Evolutionary conservation across 2,888 invertebrate genomes (phyloP), one percentile per base, ranked within the genome.

Genomic region (Panzeria rudis): DNA sequence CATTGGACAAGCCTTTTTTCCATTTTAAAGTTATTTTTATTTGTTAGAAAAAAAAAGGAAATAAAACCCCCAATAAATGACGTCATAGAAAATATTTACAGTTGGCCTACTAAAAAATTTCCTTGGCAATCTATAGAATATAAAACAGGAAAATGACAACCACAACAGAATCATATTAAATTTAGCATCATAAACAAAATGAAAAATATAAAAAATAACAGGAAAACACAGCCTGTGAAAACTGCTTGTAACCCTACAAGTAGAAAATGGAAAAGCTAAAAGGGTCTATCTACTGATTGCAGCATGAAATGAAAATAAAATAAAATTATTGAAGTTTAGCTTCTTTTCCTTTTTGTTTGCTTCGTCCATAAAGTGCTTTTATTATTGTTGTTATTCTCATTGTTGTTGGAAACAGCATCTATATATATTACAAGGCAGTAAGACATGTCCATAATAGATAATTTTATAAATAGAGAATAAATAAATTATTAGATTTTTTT

Each of bases 251-350:
- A 3, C 2, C n/a, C 0, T 7, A n/a, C 35, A 68, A 68, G 17
- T 29, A 47, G 17, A 32, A 66, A 68, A 32, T 29, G 32, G n/a
- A 32, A 66, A 44, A 61, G 62, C 35, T 54, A 23, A 73, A 73
- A 73, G 25, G 66, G 25, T 23, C 25, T 73, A 25, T 29, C 29
- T 29, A 5, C 5, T 29, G 59, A 25, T 61, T 38, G 44, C 52
- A 69, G 20, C 47, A 69, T 72, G 71, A 66, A 61, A 80, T 66
- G 61, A 61, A 80, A 80, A 84, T 77, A 47, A 76, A 61, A 29
- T 29, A 29, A 29, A 64, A 71, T 75, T 79, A 76, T 84, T 66
- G 29, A 59, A 73, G 47, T 73, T 72, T 29, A 20, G 38, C 35
- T 64, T 54, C 50, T 47, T 61, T 15, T 75, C 29, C 11, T 23